Base-by-base conservation (phyloP, 2,113 vertebrate genomes). In the Gavia stellata region DNA sequence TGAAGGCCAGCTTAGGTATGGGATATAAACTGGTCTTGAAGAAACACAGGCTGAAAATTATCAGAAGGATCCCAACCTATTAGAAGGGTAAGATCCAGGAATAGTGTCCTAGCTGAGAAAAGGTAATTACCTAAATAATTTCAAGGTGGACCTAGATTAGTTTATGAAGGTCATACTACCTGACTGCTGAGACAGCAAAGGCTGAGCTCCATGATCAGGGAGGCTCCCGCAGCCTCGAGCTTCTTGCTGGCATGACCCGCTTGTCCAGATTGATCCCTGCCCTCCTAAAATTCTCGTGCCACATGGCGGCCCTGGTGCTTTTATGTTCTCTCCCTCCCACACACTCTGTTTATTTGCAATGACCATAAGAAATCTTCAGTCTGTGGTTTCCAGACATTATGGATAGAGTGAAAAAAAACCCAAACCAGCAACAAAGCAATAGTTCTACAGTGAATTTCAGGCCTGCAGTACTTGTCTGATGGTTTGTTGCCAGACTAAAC, bases 171-270 rank as follows among this genome's bases (percentile, higher is more conserved):
- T 47, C 6, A 7, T 34, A 3, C 33, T 49, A 2, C 2, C 2
- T 86, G 47, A 16, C 49, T 56, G 71, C 79, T 65, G 53, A 36
- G 61, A 36, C 2, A 18, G 33, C 34, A 40, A 53, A 36, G 24
- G 38, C 16, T 72, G 53, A 81, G 21, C 2, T 38, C 38, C 17
- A 16, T 1, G 19, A 77, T 31, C 19, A 68, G 40, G 21, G 24
- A 47, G 20, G 26, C 6, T 20, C 3, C 7, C 0, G 0, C 14
- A 72, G 17, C 17, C 44, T 61, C 2, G 1, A 28, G 33, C 34
- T 62, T 70, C 66, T 86, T 53, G 24, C 28, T 81, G 74, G 18
- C 40, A 62, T 18, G 17, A 52, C 21, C 34, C 1, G 0, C 29
- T 62, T 58, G 34, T 83, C 62, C 0, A 1, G 6, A 15, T 20